A percentile compares a stretch with the other conserved stretches of the same genome.
Conservation (phyloP, 1,140 invertebrate species). For the Camponotus vicinus region DNA sequence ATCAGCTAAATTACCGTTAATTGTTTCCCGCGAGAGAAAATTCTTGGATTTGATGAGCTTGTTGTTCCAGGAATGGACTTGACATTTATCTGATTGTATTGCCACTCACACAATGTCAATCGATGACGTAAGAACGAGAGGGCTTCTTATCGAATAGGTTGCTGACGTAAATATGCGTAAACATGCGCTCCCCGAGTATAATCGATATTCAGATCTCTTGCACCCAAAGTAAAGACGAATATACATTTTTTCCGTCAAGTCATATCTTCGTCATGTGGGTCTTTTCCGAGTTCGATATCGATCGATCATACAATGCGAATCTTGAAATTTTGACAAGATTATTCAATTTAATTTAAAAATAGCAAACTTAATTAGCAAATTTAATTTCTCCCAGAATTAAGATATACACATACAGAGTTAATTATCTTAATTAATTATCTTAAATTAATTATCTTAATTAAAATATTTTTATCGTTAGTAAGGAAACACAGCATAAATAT, state of each 20-base stretch:
- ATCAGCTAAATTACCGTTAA: conserved; percentile 10
- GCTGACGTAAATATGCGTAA: conserved; percentile 65
- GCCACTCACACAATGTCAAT: not conserved
- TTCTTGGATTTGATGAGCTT: not conserved
- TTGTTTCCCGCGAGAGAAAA: not conserved
- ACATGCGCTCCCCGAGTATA: not conserved
- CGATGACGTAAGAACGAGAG: conserved; percentile 41
- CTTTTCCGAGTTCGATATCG: not conserved
- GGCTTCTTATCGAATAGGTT: conserved; percentile 49
- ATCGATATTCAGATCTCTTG: conserved; percentile 30
- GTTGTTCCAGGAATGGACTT: not conserved
- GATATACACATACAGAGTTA: not conserved
- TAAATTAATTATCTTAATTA: not conserved
- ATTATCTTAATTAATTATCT: not conserved
- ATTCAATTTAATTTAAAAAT: conserved; percentile 7
- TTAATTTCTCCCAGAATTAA: not conserved
- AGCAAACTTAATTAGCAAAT: not conserved
- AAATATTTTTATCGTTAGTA: not conserved
- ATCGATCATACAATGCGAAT: not conserved
- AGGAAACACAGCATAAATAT: not conserved
- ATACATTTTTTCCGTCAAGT: not conserved
- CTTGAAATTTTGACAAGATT: not conserved
- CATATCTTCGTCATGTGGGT: not conserved
- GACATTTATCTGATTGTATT: conserved; percentile 2
- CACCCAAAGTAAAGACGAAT: not conserved